These are phyloP conservation scores for Myrmecobius fasciatus DNA, from an alignment of 2,113 vertebrate genomes.

Conservation along the genomic window DNA sequence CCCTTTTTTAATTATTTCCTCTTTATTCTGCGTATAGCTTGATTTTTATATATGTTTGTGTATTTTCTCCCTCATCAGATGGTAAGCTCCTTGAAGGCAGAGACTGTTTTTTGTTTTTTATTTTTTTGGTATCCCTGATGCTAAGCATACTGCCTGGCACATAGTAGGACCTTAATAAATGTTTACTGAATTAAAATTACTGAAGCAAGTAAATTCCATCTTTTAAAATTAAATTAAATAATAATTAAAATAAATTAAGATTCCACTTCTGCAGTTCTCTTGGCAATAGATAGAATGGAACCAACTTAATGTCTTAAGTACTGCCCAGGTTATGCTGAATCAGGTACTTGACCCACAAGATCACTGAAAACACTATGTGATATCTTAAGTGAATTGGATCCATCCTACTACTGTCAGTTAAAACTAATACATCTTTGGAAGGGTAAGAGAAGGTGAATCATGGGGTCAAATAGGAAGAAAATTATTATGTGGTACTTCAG, in stretches of 20 bases:
- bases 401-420: not conserved
- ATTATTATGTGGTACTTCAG: not conserved
- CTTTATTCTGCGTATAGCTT: too few species aligned
- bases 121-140: not conserved
- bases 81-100: too few species aligned
- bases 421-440: not conserved
- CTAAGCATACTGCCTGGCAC: not conserved
- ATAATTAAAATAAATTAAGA: too few species aligned
- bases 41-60: too few species aligned
- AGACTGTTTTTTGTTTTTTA: not conserved
- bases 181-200: not conserved
- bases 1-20: too few species aligned
- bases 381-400: not conserved
- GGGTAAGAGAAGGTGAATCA: not conserved
- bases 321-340: not conserved
- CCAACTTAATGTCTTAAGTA: not conserved
- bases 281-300: not conserved
- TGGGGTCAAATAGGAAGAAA: not conserved
- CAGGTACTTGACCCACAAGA: too few species aligned
- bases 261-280: not conserved
- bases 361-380: too few species aligned
- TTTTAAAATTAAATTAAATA: too few species aligned
- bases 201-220: too few species aligned
- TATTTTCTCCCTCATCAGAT: too few species aligned
- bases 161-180: not conserved